phyloP scores from a whole-genome alignment of 2,797 vertebrate species.

The Pyrocephalus nanus region DNA sequence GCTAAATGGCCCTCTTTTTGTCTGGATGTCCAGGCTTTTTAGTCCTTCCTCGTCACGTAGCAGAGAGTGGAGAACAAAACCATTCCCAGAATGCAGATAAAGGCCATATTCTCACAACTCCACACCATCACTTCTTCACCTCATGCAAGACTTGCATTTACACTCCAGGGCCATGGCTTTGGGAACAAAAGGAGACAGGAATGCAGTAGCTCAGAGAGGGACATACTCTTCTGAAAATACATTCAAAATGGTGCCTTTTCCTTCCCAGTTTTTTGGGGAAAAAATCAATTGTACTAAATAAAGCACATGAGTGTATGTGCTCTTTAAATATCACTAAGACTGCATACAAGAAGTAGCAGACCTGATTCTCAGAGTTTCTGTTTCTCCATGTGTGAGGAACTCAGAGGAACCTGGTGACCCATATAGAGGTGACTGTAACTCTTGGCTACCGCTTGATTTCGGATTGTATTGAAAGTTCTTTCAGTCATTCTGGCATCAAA shows the following conservation, averaged over 20 bases:
- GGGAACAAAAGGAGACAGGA: not conserved
- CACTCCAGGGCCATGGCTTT: not conserved
- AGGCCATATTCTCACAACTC: slow-evolving; percentile 66
- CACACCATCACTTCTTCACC: slow-evolving; percentile 58
- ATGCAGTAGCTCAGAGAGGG: not conserved
- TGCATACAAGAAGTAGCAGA: not conserved
- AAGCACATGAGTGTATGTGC: not conserved
- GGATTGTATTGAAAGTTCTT: not conserved
- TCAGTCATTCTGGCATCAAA: not conserved
- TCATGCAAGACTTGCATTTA: not conserved
- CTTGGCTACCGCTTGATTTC: not conserved
- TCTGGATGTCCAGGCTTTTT: slow-evolving; percentile 67
- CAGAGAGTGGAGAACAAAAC: slow-evolving; percentile 62
- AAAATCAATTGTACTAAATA: not conserved
- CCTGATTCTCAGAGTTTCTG: not conserved
- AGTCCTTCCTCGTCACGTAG: slow-evolving; percentile 48
- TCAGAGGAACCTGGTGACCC: not conserved
- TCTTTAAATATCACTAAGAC: not conserved
- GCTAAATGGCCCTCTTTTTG: slow-evolving; percentile 75
- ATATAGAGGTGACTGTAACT: not conserved
- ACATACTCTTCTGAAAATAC: not conserved
- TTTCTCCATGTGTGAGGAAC: not conserved
- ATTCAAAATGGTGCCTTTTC: not conserved
- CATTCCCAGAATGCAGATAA: slow-evolving; percentile 66
- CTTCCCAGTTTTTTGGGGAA: not conserved